Evolutionary conservation across 1,140 invertebrate genomes (phyloP), one percentile per base, ranked within the genome.

Genomic region (Hermetia illucens): DNA sequence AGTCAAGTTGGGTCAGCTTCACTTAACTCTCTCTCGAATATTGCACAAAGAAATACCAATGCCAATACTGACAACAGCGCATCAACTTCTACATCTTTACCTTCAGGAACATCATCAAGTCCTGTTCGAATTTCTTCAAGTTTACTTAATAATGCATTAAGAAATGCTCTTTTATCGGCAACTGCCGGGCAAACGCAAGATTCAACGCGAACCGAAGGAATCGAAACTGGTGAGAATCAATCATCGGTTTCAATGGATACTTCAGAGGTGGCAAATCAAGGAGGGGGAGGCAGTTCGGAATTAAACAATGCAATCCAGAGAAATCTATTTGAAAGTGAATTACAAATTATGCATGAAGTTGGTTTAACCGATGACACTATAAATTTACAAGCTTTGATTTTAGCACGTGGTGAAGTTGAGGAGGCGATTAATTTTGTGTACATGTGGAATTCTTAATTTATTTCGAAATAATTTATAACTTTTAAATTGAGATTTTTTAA

Each of bases 321-420:
- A n/a, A 19, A 20, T n/a, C n/a, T n/a, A n/a, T n/a, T n/a, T n/a
- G n/a, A n/a, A n/a, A 50, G 62, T 22, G 83, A 93, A 58, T 62
- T 95, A 38, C 77, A 85, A 32, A 80, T 88, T 52, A 77, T 95
- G 69, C 69, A 80, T 21, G 75, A 79, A 44, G 84, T 95, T 76
- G 91, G 91, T 29, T 79, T 95, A 50, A 68, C 75, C 2, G 80
- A 95, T 62, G 75, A 88, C 47, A 74, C 79, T 31, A 69, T 82
- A 16, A 95, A 94, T 62, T 60, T 93, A 19, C 78, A 80, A 63
- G 88, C 83, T 16, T 62, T 92, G 20, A 74, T 75, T 43, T 70
- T 84, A 13, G 82, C 85, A 6, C 77, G 77, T 54, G 85, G 87
- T 3, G 82, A 91, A 64, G 77, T 92, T 3, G 85, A 88, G 59